Evolutionary conservation across 2,113 vertebrate genomes (phyloP).

Genomic region (Petromus typicus): DNA sequence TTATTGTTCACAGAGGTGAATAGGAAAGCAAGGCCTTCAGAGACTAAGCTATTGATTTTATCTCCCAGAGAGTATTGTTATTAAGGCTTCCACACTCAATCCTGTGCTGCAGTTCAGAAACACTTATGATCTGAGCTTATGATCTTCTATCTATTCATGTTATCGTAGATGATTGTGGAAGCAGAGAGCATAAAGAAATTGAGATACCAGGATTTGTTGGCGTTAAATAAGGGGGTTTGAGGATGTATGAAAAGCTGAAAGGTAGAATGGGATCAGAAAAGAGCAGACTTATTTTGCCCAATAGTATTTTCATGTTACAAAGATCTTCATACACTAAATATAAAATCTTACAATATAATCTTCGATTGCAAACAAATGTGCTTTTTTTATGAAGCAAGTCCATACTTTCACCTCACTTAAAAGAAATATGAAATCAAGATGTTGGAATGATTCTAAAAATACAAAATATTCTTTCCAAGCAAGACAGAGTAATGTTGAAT

Average conservation of each 20-base stretch:
- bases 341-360: constrained; percentile 57
- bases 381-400: constrained; percentile 58
- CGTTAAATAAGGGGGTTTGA: constrained; percentile 63
- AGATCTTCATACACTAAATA: constrained; percentile 57
- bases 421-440: constrained; percentile 63
- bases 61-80: constrained; percentile 49
- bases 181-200: constrained; percentile 65
- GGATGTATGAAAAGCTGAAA: constrained; percentile 63
- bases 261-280: constrained; percentile 55
- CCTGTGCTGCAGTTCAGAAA: constrained; percentile 50
- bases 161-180: constrained; percentile 63
- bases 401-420: constrained; percentile 22
- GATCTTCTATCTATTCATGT: constrained; percentile 73
- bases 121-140: constrained; percentile 70
- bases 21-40: not conserved
- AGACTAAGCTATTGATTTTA: constrained; percentile 53
- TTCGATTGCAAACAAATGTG: constrained; percentile 69
- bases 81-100: constrained; percentile 40
- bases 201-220: constrained; percentile 39
- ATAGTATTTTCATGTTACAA: constrained; percentile 51
- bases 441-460: constrained; percentile 13
- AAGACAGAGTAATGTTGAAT: constrained; percentile 23
- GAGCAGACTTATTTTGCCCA: constrained; percentile 5
- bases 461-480: constrained; percentile 44
- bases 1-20: constrained; percentile 66